Percentiles rank a stretch among this genome's conserved stretches.
Conservation (phyloP, 2,797 vertebrate species). For the Telmatherina bonti region DNA sequence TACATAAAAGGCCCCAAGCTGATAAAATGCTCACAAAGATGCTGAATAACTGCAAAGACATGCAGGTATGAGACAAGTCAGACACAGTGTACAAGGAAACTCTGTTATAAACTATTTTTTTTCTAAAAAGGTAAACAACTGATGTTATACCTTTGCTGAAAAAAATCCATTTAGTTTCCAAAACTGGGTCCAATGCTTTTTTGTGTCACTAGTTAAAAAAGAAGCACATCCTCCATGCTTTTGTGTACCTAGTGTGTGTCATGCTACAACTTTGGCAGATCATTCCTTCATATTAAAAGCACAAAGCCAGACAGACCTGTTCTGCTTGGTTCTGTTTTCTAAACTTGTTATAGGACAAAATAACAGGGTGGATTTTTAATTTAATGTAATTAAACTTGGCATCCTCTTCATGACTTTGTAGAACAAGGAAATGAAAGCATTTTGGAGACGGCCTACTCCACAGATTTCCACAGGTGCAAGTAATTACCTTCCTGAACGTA, state of each 20-base stretch:
- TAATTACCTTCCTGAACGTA: constrained; percentile 19
- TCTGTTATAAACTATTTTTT: not conserved
- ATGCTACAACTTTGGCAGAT: not conserved
- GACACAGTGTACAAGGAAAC: not conserved
- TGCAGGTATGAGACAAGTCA: not conserved
- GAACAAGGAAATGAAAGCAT: not conserved
- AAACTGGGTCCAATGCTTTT: not conserved
- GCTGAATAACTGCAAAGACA: not conserved
- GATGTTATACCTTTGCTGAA: not conserved
- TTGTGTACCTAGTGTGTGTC: not conserved
- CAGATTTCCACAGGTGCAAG: constrained; percentile 5
- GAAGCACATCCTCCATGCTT: not conserved
- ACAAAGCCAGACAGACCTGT: constrained; percentile 4
- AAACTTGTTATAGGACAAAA: not conserved
- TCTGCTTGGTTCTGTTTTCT: not conserved
- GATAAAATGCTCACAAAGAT: not conserved
- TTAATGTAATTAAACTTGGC: not conserved
- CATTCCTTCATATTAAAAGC: not conserved
- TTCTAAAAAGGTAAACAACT: not conserved
- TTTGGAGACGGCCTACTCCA: constrained; percentile 10
- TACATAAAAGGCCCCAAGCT: not conserved
- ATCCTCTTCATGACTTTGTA: not conserved
- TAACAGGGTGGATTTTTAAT: not conserved
- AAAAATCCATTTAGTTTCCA: not conserved
- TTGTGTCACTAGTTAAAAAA: too few relatives aligned